Evolutionary conservation across 2,113 vertebrate genomes (phyloP).

Genomic region (Crotalus horridus): DNA sequence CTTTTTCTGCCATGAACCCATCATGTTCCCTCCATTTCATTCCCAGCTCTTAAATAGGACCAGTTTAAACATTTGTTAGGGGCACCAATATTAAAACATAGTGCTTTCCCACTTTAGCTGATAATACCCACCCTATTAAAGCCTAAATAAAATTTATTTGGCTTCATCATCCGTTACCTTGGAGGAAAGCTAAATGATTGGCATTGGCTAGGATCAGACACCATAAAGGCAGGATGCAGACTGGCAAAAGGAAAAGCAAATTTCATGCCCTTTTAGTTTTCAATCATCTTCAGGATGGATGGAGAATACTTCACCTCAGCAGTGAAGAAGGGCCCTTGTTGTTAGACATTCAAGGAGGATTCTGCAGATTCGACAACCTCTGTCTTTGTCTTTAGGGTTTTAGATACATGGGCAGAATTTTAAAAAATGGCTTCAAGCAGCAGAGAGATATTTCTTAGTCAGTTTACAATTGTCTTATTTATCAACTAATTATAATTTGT

Average conservation of each 20-base stretch:
- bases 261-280: neutral
- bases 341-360: neutral
- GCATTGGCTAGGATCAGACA: neutral
- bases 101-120: neutral
- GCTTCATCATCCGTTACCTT: neutral
- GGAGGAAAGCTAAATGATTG: neutral
- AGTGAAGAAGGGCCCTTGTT: neutral
- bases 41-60: neutral
- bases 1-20: neutral
- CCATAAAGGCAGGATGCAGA: neutral
- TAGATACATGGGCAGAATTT: neutral
- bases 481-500: conserved; percentile 1
- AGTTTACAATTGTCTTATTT: neutral
- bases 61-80: neutral
- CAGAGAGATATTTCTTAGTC: neutral
- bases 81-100: neutral
- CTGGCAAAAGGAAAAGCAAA: neutral
- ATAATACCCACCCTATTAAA: neutral
- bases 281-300: neutral
- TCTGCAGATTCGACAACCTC: neutral
- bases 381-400: neutral
- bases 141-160: neutral
- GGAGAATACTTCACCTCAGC: neutral
- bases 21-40: neutral
- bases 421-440: neutral